Base-by-base conservation (phyloP, 2,113 vertebrate genomes). In the Hoplias malabaricus region DNA sequence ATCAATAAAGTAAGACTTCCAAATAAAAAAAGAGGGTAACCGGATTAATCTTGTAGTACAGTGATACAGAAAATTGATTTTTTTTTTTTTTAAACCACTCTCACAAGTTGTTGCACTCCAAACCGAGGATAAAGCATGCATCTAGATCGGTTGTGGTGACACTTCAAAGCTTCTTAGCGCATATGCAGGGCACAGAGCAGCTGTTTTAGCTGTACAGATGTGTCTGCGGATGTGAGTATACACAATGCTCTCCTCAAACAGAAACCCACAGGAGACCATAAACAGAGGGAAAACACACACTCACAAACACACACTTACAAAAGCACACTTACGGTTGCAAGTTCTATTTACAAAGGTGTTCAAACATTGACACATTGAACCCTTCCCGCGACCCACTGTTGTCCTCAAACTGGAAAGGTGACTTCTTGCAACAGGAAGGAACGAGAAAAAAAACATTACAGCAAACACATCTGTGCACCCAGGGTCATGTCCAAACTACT, bases 81-180 rank as follows among this genome's bases (percentile, higher is more conserved):
- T 38, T 63, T 53, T 4, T 66, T n/a, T n/a, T n/a, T n/a, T n/a
- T n/a, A n/a, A n/a, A n/a, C n/a, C 42, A n/a, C 21, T 23, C 33
- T 61, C 11, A 50, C 25, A 27, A 66, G 57, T 65, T 63, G n/a
- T 25, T 40, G 43, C 48, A 48, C 54, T 46, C 68, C 72, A 76
- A 46, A 72, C 29, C 61, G 59, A 38, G 31, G 75, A 83, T 43
- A 34, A 78, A 50, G 40, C 78, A 77, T 71, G 75, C 82, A 68
- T 74, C 57, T 75, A 66, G 36, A 43, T 77, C 25, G 63, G 63
- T 27, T 53, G 19, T 33, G 38, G 12, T 31, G 40, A 61, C 63
- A 70, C 74, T 78, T 77, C 56, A 77, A 73, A 78, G 75, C 31
- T 5, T 78, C 67, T 69, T 77, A 75, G 69, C 40, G 70, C 81